Conservation (phyloP, 2,113 vertebrate genomes). For the Manacus vitellinus region DNA sequence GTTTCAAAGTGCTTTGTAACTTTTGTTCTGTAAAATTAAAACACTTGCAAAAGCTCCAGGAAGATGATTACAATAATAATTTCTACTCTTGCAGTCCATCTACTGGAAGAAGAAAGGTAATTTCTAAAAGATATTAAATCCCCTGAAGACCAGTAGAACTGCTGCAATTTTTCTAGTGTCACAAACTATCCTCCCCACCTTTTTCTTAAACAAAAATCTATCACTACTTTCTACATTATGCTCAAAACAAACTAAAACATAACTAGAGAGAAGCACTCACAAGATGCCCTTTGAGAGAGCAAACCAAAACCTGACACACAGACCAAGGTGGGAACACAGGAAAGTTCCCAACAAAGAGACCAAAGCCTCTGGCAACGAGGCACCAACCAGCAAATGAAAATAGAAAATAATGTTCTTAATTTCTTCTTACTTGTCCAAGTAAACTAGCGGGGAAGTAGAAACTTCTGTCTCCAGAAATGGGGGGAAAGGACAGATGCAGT, state of each 20-base stretch:
- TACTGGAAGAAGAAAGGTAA: background rate
- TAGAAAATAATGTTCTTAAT: accelerated
- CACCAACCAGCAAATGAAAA: background rate
- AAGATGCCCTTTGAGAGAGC: background rate
- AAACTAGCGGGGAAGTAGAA: background rate
- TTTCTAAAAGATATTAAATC: background rate
- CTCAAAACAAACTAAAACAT: background rate
- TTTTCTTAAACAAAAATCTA: background rate
- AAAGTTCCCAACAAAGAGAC: background rate
- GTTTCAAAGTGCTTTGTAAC: background rate
- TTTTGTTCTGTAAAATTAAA: background rate
- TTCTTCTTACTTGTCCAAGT: background rate
- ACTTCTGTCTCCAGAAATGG: background rate
- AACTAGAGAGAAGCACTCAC: background rate
- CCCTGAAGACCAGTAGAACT: background rate
- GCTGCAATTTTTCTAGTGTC: background rate
- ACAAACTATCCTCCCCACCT: background rate
- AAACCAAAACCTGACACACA: background rate
- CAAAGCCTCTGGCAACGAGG: accelerated
- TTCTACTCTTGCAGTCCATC: background rate
- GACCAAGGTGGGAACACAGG: background rate
- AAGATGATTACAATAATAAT: background rate
- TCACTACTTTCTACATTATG: background rate
- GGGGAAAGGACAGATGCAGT: background rate
- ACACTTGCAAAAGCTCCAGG: background rate